Evolutionary conservation across 2,797 vertebrate species (phyloP), one percentile per base, ranked within the genome.

Genomic region (Malurus splendens): DNA sequence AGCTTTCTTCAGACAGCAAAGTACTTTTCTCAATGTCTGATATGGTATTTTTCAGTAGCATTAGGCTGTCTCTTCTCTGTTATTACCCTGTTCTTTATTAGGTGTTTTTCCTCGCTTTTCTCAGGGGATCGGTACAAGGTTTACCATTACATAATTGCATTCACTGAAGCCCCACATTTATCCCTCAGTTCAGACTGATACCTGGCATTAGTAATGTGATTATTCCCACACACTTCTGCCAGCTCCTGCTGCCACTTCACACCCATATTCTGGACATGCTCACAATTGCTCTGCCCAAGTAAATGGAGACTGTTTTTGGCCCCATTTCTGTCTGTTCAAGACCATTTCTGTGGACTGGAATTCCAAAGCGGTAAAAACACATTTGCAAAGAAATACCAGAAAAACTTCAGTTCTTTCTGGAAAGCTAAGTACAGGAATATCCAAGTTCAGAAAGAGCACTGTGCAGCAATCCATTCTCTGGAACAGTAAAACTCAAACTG

Each of bases 141-240:
- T 62, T 82, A 55, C 23, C 11, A 19, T 39, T 41, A 45, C 33
- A 36, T 25, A 57, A 54, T 3, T 14, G 2, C 25, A 33, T 28
- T 60, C 54, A 13, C 44, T 33, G 1, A 36, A 33, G 30, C 47
- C 36, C 27, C 36, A 65, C 22, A 36, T 52, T 60, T 36, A 44
- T 30, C 24, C 14, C 38, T 48, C 60, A 36, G 2, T 56, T 30
- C 47, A 54, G 22, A 51, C 28, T 38, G n/a, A 0, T 67, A 18
- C 5, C n/a, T 66, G 62, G 22, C 7, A 25, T n/a, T 28, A 74
- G 20, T 18, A 41, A 56, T 0, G 0, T 25, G 33, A 55, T 10
- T 18, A 27, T 9, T 23, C 12, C 33, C 0, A 23, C 16, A 27
- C 5, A 2, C 30, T 33, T 45, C 50, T 3, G 13, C 16, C 24